phyloP scores from a whole-genome alignment of 1,140 invertebrate species.

The Nasonia vitripennis region DNA sequence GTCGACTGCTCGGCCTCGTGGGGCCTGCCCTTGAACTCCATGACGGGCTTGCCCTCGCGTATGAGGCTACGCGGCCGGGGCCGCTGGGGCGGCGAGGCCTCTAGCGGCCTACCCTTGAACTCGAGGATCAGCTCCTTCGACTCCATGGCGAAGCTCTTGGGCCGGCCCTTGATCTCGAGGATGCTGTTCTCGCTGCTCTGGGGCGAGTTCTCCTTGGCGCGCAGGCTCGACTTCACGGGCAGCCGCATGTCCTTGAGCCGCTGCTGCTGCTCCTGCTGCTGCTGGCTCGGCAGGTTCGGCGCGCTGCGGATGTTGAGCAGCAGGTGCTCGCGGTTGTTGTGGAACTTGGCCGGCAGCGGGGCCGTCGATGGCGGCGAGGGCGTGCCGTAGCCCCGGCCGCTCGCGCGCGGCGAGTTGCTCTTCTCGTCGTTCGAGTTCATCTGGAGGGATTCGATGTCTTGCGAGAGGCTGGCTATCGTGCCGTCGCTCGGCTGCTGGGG shows the following conservation, averaged over 20 bases:
- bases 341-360: slow-evolving; percentile 87
- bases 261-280: slow-evolving; percentile 75
- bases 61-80: slow-evolving; percentile 70
- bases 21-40: slow-evolving; percentile 82
- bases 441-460: slow-evolving; percentile 79
- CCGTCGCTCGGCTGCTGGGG: slow-evolving; percentile 63
- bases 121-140: slow-evolving; percentile 80
- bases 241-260: slow-evolving; percentile 82
- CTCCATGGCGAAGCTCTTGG: slow-evolving; percentile 67
- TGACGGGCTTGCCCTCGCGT: slow-evolving; percentile 78
- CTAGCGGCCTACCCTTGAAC: slow-evolving; percentile 81
- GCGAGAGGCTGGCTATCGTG: slow-evolving; percentile 76
- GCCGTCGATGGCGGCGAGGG: slow-evolving; percentile 88
- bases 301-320: slow-evolving; percentile 87
- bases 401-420: slow-evolving; percentile 67
- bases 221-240: slow-evolving; percentile 77
- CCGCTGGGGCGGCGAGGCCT: slow-evolving; percentile 65
- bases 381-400: slow-evolving; percentile 77
- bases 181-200: slow-evolving; percentile 81
- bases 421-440: slow-evolving; percentile 78
- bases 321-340: slow-evolving; percentile 80
- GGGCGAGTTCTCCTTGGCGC: slow-evolving; percentile 77
- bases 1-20: slow-evolving; percentile 60
- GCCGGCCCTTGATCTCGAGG: slow-evolving; percentile 79
- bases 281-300: slow-evolving; percentile 83